These are phyloP conservation scores for Hassar affinis DNA, from an alignment of 2,113 vertebrate genomes.

Conservation along the genomic window DNA sequence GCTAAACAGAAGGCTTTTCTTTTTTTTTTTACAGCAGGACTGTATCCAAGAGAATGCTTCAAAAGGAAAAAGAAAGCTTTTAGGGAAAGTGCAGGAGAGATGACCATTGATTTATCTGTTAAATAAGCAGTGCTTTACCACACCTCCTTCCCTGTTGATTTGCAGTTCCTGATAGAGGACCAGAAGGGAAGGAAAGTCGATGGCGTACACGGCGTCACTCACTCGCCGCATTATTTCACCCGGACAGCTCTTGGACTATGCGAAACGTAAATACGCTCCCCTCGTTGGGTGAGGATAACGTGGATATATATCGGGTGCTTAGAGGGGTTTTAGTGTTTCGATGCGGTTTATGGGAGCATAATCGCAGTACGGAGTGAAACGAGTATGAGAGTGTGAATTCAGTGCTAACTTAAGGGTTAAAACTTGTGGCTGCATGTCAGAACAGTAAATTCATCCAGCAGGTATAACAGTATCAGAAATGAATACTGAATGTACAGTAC, in stretches of 20 bases:
- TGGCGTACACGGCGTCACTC: conserved; percentile 48
- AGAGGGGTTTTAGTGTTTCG: not conserved
- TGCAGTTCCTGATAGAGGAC: conserved; percentile 64
- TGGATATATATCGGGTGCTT: not conserved
- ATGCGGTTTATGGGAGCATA: not conserved
- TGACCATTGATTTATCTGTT: conserved; percentile 70
- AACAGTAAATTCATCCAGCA: conserved; percentile 12
- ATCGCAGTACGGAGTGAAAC: not conserved
- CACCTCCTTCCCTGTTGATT: conserved; percentile 68
- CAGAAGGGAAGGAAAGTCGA: conserved; percentile 68
- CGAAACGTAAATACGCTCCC: not conserved
- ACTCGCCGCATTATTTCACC: conserved; percentile 32
- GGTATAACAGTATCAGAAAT: not conserved
- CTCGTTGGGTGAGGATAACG: not conserved
- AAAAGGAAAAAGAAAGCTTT: conserved; percentile 57
- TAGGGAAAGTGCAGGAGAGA: conserved; percentile 52
- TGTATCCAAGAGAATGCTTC: conserved; percentile 65
- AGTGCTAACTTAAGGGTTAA: not conserved
- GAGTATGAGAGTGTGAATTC: not conserved
- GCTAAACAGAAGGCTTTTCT: conserved; percentile 81
- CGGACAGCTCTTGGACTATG: not conserved
- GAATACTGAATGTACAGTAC: no score
- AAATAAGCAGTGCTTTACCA: conserved; percentile 69
- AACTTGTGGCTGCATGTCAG: not conserved
- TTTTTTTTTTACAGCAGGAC: conserved; percentile 47